phyloP scores from a whole-genome alignment of 2,113 vertebrate genomes.

The Pseudonaja textilis region DNA sequence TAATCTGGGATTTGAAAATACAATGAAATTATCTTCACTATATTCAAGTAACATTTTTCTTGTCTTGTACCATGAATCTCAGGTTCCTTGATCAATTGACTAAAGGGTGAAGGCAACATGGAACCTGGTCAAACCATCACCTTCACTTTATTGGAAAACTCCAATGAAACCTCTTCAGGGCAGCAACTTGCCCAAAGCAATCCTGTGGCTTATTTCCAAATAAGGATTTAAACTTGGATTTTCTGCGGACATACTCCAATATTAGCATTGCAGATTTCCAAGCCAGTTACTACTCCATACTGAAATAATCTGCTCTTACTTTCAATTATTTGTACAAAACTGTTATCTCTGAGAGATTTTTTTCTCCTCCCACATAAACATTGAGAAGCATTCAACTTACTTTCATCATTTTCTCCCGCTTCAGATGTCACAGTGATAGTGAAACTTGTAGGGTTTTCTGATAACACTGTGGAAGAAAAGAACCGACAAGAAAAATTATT shows the following conservation, averaged over 20 bases:
- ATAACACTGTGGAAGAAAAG: slow-evolving; percentile 79
- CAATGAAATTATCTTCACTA: neutral
- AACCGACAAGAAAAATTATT: neutral
- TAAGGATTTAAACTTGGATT: neutral
- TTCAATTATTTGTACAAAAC: neutral
- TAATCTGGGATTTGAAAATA: neutral
- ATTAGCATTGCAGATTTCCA: neutral
- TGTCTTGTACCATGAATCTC: neutral
- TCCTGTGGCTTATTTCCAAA: neutral
- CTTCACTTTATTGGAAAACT: neutral
- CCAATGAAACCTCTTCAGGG: neutral
- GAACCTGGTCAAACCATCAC: neutral
- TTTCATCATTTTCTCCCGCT: slow-evolving; percentile 87
- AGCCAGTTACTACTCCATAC: neutral
- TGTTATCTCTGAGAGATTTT: neutral
- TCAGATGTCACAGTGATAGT: slow-evolving; percentile 96
- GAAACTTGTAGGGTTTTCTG: slow-evolving; percentile 88
- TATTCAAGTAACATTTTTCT: neutral
- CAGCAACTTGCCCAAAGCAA: neutral
- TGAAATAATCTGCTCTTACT: neutral
- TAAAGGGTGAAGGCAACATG: neutral
- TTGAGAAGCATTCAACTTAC: slow-evolving; percentile 74
- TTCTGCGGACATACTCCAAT: neutral
- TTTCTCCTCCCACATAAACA: neutral
- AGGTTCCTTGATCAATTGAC: neutral